Evolutionary conservation across 2,797 vertebrate species (phyloP).

Genomic region (Coranthus polyacanthus): DNA sequence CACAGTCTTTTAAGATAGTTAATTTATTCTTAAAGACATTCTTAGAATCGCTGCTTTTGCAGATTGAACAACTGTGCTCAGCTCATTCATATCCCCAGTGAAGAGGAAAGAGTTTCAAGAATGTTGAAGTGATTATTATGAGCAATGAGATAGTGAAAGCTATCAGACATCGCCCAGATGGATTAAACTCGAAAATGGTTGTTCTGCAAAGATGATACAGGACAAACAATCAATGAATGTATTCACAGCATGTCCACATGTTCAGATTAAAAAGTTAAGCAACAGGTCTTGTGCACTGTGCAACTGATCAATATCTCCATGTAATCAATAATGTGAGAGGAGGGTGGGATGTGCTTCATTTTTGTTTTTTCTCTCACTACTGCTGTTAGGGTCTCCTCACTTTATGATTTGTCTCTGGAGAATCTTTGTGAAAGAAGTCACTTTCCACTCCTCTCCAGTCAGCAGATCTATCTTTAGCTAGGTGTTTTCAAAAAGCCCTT

Average conservation of each 20-base stretch:
- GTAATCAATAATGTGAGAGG: slow-evolving; percentile 24
- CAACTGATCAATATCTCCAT: slow-evolving; percentile 25
- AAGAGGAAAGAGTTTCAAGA: slow-evolving; percentile 22
- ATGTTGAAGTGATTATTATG: slow-evolving; percentile 23
- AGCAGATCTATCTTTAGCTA: not conserved
- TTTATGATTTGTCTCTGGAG: too few relatives aligned
- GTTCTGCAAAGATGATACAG: slow-evolving; percentile 16
- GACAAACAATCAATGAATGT: slow-evolving; percentile 46
- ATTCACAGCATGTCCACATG: slow-evolving; percentile 12
- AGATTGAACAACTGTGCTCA: too few relatives aligned
- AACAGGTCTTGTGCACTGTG: slow-evolving; percentile 8
- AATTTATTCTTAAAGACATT: too few relatives aligned
- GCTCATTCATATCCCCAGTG: slow-evolving; percentile 1
- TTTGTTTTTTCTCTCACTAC: too few relatives aligned
- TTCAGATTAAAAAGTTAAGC: slow-evolving; percentile 22
- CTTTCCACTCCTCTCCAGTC: too few relatives aligned
- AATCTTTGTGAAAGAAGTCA: too few relatives aligned
- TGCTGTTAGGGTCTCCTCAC: too few relatives aligned
- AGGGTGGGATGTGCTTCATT: not conserved
- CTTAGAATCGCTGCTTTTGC: too few relatives aligned
- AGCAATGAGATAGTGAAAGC: slow-evolving; percentile 35
- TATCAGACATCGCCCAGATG: slow-evolving; percentile 35
- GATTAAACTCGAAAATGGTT: slow-evolving; percentile 44
- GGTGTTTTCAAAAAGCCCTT: too few relatives aligned
- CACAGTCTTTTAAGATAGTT: too few relatives aligned